Evolutionary conservation across 30 jellyfish, hydroid and myxozoan genomes (phyloP), one percentile per base, ranked within the genome.

Genomic region (Aurelia aurita complex sp. Pacific): DNA sequence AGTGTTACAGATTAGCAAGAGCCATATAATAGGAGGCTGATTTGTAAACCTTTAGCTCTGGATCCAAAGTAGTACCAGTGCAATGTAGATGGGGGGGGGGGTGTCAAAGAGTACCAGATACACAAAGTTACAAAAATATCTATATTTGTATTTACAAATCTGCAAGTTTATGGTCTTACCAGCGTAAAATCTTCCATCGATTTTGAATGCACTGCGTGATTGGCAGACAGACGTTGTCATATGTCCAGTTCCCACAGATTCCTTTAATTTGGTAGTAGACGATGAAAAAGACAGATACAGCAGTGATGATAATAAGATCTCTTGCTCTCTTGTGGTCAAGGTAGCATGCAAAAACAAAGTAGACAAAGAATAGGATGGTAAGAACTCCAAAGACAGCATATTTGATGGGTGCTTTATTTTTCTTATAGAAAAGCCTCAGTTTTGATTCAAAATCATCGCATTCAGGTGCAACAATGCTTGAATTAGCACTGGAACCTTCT

Each of bases 261-360:
- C 82, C 72, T 42, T 80, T 80, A 43, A 88, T 3, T 43, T 73
- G 63, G 69, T 91, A 73, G 76, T 88, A 88, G 34, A 73, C 50
- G 13, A 75, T 15, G 63, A 80, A 88, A 79, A 88, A 80, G 42
- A 74, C 77, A 2, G 97, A 57, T 13, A 74, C 77, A 79, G 64
- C 50, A 17, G 90, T 81, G n/a, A 88, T 76, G 34, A 88, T 81
- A 81, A 88, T 50, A 69, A 88, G 87, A 52, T 80, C 90, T 16
- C 83, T 81, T 15, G 97, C 97, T 43, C 89, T 77, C 17, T 80
- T 67, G 79, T 80, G 79, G 65, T 88, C 89, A 32, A 80, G 89
- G 69, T 67, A 72, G 57, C 97, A 88, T 17, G 92, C 97, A 23
- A 67, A 77, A 23, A 70, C 83, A 66, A 88, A 80, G 80, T 80